A percentile compares a stretch with the other conserved stretches of the same genome.
phyloP scores from a whole-genome alignment of 2,888 invertebrate species.

The Itoplectis maculator region DNA sequence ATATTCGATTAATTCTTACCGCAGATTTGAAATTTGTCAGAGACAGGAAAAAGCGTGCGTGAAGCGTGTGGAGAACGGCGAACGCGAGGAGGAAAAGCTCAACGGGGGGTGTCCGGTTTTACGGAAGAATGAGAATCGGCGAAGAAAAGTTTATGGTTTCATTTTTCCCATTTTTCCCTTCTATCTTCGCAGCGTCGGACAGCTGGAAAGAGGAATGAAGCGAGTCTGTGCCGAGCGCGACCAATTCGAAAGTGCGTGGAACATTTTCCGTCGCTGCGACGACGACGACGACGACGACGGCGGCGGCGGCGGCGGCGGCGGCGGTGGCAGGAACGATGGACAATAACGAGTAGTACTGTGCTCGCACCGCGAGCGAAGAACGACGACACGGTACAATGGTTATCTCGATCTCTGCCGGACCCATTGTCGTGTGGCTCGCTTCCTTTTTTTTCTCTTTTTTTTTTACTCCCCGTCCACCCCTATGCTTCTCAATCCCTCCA shows the following conservation, averaged over 20 bases:
- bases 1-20: background rate
- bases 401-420: conserved; percentile 72
- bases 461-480: conserved; percentile 46
- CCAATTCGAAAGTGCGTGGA: conserved; percentile 76
- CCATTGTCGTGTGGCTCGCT: conserved; percentile 74
- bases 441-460: conserved; percentile 66
- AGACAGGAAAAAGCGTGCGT: background rate
- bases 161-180: conserved; percentile 25
- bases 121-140: conserved; percentile 31
- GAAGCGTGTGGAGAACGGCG: background rate
- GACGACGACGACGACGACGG: conserved; percentile 68
- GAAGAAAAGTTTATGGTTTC: conserved; percentile 14
- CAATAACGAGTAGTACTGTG: conserved; percentile 60
- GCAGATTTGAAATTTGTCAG: conserved; percentile 5
- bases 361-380: conserved; percentile 32
- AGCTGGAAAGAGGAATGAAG: conserved; percentile 63
- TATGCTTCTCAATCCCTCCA: conserved; percentile 41
- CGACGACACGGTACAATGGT: conserved; percentile 73
- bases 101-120: conserved; percentile 31
- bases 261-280: conserved; percentile 74
- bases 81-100: conserved; percentile 13
- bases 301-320: conserved; percentile 72
- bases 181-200: conserved; percentile 51
- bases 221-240: conserved; percentile 47
- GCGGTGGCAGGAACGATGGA: conserved; percentile 72